Evolutionary conservation across 64 coral and sea anemone species (phyloP), one percentile per base, ranked within the genome.

Genomic region (Catalaphyllia jardinei): DNA sequence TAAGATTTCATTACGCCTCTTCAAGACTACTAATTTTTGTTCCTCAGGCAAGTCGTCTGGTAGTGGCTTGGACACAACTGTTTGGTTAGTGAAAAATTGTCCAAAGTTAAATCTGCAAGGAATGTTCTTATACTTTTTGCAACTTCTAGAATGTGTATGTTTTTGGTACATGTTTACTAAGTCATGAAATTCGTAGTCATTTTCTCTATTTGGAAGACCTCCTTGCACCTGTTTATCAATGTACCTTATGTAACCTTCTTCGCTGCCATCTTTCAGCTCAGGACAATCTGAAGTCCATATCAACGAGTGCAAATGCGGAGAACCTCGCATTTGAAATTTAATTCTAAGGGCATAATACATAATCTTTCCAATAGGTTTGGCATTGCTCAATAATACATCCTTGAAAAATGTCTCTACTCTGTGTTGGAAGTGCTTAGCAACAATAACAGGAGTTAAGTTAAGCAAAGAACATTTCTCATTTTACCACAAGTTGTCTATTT

Each of bases 51-150:
- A 18, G 38, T 80, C 60, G 0, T 80, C 51, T 13, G 24, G 51
- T 8, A 80, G 10, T 15, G 50, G 78, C 16, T 80, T 20, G 6
- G 78, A 10, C 3, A 80, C 29, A 80, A 80, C 39, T 22, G 78
- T 80, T 24, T 55, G 4, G 12, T 80, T 60, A 2, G 46, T 80
- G 38, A 80, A 80, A 55, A 80, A 80, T 20, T 80, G 78, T 0
- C 78, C 78, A 80, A 80, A 80, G n/a, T 80, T 80, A 31, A 80
- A 60, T 60, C 78, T 80, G 18, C 78, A 80, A 29, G 46, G 9
- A 57, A 80, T 35, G 16, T 75, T 75, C 28, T 6, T 75, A 75
- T 75, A 75, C 31, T 75, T 75, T 42, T 20, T 75, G 31, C 73
- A 75, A 15, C 12, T 39, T 35, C 18, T 75, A 42, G 30, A 39